Evolutionary conservation across 2,888 invertebrate species (phyloP), one percentile per base, ranked within the genome.

Genomic region (Panzeria rudis): DNA sequence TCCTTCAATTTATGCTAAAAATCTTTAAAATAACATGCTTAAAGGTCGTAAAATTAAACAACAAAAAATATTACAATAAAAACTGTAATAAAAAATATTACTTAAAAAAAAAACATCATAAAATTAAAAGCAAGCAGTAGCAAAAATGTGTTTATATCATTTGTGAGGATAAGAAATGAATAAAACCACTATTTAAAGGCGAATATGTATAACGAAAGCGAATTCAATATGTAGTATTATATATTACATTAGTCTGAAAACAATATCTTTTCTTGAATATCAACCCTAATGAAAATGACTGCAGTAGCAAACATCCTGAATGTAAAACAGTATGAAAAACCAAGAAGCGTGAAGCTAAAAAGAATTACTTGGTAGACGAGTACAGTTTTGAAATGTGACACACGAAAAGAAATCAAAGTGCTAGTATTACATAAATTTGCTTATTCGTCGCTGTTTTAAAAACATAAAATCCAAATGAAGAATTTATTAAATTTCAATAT

Each of bases 1-100:
- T 20, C 29, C 61, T 23, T 35, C 17, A 38, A 41, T 52, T 75
- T 76, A 80, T 66, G 35, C 23, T 44, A 13, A 72, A 73, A 73
- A 59, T 73, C 61, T 68, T 38, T 77, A 68, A 81, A 78, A 78
- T 78, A 78, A 78, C 62, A 78, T 56, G 69, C 50, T 41, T 62
- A 73, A 81, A 85, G 73, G 68, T 73, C 77, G 72, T 85, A 69
- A 81, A 81, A 84, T 77, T 68, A 38, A 73, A 54, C 66, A 66
- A 52, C 13, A 62, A 35, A 35, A 41, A 25, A 76, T 38, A 38
- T 52, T 38, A 13, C 32, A 68, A 41, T 69, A 75, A 75, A 75
- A 62, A 25, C 15, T 54, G 17, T 69, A 68, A 68, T 77, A 77
- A 77, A 66, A 56, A 66, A 76, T 73, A 41, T 41, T 47, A 59